A percentile compares a stretch with the other conserved stretches of the same genome.
phyloP scores from a whole-genome alignment of 2,113 vertebrate genomes.

The Hyperoodon ampullatus region DNA sequence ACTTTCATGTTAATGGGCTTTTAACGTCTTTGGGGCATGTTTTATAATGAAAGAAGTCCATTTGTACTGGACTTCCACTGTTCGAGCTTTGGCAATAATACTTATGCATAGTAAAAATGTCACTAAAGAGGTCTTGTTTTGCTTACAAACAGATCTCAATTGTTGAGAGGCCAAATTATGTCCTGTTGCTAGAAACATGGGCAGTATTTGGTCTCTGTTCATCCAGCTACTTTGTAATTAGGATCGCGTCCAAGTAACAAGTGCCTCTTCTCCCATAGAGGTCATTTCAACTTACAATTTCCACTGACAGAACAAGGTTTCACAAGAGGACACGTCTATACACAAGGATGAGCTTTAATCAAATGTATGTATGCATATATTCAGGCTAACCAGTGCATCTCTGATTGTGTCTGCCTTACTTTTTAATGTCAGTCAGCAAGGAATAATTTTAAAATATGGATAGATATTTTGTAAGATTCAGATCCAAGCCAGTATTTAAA shows the following conservation, averaged over 20 bases:
- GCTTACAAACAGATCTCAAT: slow-evolving; percentile 70
- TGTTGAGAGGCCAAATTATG: slow-evolving; percentile 66
- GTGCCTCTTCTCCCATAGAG: slow-evolving; percentile 73
- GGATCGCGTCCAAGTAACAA: slow-evolving; percentile 68
- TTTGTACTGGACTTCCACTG: slow-evolving; percentile 50
- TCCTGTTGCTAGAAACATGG: slow-evolving; percentile 55
- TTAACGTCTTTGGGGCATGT: slow-evolving; percentile 53
- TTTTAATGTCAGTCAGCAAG: slow-evolving; percentile 21
- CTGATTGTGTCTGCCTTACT: neutral
- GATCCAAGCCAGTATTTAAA: slow-evolving; percentile 38
- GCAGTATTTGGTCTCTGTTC: slow-evolving; percentile 72
- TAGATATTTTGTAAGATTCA: slow-evolving; percentile 47
- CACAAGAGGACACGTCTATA: neutral
- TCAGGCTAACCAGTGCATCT: neutral
- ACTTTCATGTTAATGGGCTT: slow-evolving; percentile 63
- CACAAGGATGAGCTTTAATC: neutral
- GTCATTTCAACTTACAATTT: slow-evolving; percentile 71
- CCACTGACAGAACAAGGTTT: slow-evolving; percentile 14
- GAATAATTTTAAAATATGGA: slow-evolving; percentile 15
- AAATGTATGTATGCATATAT: neutral
- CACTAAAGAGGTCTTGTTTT: slow-evolving; percentile 67
- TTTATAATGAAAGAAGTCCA: slow-evolving; percentile 50
- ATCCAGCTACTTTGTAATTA: slow-evolving; percentile 72
- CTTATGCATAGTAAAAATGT: slow-evolving; percentile 32
- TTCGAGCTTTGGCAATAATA: slow-evolving; percentile 49